Base-by-base conservation (phyloP, 2,113 vertebrate species). In the Ursus arctos region DNA sequence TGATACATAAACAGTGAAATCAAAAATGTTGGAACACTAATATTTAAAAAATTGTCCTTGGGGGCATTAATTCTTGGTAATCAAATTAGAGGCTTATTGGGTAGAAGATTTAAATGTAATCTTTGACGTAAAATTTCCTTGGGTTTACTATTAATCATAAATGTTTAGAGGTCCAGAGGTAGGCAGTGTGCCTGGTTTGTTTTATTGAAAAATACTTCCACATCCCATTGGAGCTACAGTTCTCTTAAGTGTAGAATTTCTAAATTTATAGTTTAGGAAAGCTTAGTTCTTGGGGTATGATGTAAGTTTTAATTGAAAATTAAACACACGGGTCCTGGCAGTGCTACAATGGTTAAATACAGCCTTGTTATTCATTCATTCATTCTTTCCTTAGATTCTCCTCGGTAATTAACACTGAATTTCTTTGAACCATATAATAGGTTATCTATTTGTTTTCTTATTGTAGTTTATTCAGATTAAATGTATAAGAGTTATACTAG, bases 1-100 rank as follows among this genome's bases (percentile, higher is more conserved):
- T 89, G 79, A 97, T 79, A 97, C 92, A 65, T 67, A 88, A 95
- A 88, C 51, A 88, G 15, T 76, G 59, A 96, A 96, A 77, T 82
- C 18, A 96, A 61, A 93, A 77, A 80, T 74, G 53, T 57, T 97
- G 79, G 61, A 82, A 95, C 96, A 51, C 18, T 61, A 49, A 33
- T 40, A 67, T 24, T 89, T 87, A 33, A 93, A 97, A 93, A 87
- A 43, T 51, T 65, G 72, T 97, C 72, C 16, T 93, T 2, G 21
- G 47, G 57, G 61, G 28, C 61, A 90, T 61, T 69, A 69, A 63
- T 94, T 93, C 12, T 96, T 43, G 77, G 51, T 94, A 91, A 88
- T 96, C 85, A 95, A 79, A 57, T 91, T 86, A 95, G 57, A 96
- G 86, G 31, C 28, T 84, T 80, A 49, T 4, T 91, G 74, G 28